Evolutionary conservation across 2,888 invertebrate species (phyloP), one percentile per base, ranked within the genome.

Genomic region (Eudemis profundana): DNA sequence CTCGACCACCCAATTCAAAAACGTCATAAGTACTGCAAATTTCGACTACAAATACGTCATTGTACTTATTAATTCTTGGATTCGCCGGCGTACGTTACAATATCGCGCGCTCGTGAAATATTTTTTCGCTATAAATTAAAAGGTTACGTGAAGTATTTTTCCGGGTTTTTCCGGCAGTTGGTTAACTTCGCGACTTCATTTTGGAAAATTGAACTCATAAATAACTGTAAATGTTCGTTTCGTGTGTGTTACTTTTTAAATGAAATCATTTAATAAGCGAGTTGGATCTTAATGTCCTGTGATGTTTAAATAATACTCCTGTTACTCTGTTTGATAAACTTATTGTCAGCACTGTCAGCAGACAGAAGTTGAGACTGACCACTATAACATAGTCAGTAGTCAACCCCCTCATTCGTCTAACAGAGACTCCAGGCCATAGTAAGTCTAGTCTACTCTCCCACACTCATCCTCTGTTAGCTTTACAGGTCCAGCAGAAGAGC

Each of bases 191-290:
- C 77, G 79, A 83, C 85, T 85, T 85, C 85, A 84, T 83, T 84
- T 84, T 78, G 85, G 84, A 81, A 89, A 90, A 91, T 91, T 88
- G 89, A 90, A 90, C 82, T 68, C 90, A 90, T 91, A 91, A 91
- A 90, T 91, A 86, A 85, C 84, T 70, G 72, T 67, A 72, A 73
- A 67, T 69, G 72, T 19, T 64, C 46, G 51, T 42, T 51, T 59
- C 56, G 59, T 59, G 57, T 50, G 50, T 21, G 21, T 15, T 42
- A 3, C 12, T 0, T 19, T 38, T 23, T 5, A 8, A 33, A 2
- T n/a, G n/a, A n/a, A n/a, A n/a, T n/a, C n/a, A n/a, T n/a, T n/a
- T n/a, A n/a, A n/a, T n/a, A n/a, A n/a, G n/a, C n/a, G n/a, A n/a
- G n/a, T n/a, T n/a, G n/a, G n/a, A n/a, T n/a, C n/a, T n/a, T n/a